Base-by-base conservation (phyloP, 1,140 invertebrate species). In the Latrodectus geometricus region DNA sequence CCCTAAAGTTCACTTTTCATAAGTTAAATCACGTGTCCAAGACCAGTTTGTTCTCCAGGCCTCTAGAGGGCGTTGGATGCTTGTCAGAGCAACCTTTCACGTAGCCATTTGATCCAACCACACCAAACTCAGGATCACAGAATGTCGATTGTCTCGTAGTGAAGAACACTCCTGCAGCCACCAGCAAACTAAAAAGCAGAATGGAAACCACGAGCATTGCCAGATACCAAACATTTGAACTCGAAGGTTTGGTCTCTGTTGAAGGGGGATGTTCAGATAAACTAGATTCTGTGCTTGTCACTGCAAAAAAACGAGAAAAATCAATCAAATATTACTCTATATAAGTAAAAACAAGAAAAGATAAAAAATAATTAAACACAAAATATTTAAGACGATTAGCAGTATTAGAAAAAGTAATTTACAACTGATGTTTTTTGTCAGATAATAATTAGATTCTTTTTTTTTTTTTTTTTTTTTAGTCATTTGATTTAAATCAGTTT, bases 121-220 rank as follows among this genome's bases (percentile, higher is more conserved):
- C n/a, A n/a, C 87, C 87, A 23, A 86, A 88, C 23, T 86, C 84
- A 15, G 77, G 56, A 61, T 84, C 72, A 50, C 56, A 88, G 49
- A 78, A 69, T 3, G 49, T 66, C 4, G 65, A 49, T 20, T 86
- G 68, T 14, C 87, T 76, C 56, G 78, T 54, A 9, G 61, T 48
- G 0, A 88, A n/a, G 12, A 81, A 61, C 0, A 83, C 68, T 8
- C 70, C 88, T 17, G 87, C 52, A 48, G 20, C 66, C 8, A 21
- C 78, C 1, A 82, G n/a, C 4, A 83, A 23, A 12, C 79, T 56
- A 15, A 88, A 35, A 20, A 49, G 54, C 54, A 14, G 66, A 0
- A 88, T 65, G 0, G 84, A 85, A 17, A 87, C 69, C 14, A 52
- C 85, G 8, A 88, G 20, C 35, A 88, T 80, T 12, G 73, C 54